These are phyloP conservation scores for Eriocheir sinensis DNA, from an alignment of 1,140 invertebrate species.

Conservation along the genomic window DNA sequence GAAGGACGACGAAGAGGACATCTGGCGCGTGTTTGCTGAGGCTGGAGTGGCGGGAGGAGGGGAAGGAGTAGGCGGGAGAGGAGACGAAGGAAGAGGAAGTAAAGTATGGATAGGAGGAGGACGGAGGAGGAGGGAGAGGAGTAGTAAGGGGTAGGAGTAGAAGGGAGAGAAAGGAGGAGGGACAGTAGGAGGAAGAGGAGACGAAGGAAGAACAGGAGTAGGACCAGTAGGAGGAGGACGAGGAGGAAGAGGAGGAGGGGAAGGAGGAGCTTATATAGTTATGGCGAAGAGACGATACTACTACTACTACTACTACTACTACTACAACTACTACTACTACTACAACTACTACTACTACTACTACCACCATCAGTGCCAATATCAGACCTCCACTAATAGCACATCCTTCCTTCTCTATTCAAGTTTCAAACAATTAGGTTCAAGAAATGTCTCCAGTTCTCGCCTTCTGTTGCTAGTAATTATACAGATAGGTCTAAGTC, in stretches of 20 bases:
- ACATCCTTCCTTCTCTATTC: too few species aligned
- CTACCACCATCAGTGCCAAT: too few species aligned
- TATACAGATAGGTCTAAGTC: background rate
- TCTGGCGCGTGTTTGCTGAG: constrained; percentile 63
- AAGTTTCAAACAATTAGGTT: too few species aligned
- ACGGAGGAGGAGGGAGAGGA: background rate
- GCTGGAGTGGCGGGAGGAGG: background rate
- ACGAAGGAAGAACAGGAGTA: constrained; percentile 9
- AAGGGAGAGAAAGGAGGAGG: background rate
- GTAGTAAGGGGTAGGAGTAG: too few species aligned
- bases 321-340: too few species aligned
- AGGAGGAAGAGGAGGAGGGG: background rate
- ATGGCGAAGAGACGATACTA: too few species aligned
- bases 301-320: too few species aligned
- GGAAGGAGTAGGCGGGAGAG: background rate
- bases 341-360: too few species aligned
- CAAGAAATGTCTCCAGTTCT: too few species aligned
- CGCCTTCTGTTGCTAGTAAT: too few species aligned
- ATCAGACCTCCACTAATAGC: too few species aligned
- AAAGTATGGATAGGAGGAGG: background rate
- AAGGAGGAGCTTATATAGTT: background rate
- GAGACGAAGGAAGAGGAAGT: background rate
- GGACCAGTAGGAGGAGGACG: background rate
- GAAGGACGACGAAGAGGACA: constrained; percentile 11
- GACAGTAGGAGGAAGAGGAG: background rate